Evolutionary conservation across 37 sponge, comb jelly and placozoan genomes (phyloP).

Genomic region (Theonella swinhoei): DNA sequence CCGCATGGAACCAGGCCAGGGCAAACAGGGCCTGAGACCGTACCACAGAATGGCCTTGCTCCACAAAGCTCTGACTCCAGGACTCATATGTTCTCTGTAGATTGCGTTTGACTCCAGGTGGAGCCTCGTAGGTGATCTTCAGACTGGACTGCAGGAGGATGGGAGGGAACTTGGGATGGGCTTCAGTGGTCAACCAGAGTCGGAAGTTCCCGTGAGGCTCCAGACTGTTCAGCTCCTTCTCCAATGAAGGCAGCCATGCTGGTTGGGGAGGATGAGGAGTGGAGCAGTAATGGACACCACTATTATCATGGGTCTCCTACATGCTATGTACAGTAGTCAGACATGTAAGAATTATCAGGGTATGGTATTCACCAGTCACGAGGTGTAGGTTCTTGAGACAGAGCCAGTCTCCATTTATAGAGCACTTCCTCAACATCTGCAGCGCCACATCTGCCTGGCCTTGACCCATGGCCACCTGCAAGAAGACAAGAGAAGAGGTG

Average conservation of each 20-base stretch:
- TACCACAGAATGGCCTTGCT: conserved; percentile 47
- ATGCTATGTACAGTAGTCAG: not conserved
- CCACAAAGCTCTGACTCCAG: conserved; percentile 86
- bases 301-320: too few species aligned
- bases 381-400: conserved; percentile 98
- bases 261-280: too few species aligned
- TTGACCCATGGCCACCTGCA: conserved; percentile 95
- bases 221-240: conserved; percentile 91
- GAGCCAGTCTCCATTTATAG: conserved; percentile 91
- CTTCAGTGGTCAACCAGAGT: conserved; percentile 95
- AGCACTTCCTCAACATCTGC: conserved; percentile 78
- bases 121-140: conserved; percentile 90
- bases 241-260: conserved; percentile 88
- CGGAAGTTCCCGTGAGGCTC: conserved; percentile 83
- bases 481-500: too few species aligned
- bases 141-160: conserved; percentile 89
- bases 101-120: conserved; percentile 95
- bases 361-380: conserved; percentile 65
- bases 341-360: too few species aligned
- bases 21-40: conserved; percentile 88
- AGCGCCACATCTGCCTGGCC: conserved; percentile 90
- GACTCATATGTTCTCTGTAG: conserved; percentile 89
- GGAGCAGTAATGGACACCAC: too few species aligned
- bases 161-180: conserved; percentile 87
- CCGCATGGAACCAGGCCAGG: conserved; percentile 98